These are phyloP conservation scores for Hippocampus kuda DNA, from an alignment of 2,797 vertebrate species.

Conservation along the genomic window DNA sequence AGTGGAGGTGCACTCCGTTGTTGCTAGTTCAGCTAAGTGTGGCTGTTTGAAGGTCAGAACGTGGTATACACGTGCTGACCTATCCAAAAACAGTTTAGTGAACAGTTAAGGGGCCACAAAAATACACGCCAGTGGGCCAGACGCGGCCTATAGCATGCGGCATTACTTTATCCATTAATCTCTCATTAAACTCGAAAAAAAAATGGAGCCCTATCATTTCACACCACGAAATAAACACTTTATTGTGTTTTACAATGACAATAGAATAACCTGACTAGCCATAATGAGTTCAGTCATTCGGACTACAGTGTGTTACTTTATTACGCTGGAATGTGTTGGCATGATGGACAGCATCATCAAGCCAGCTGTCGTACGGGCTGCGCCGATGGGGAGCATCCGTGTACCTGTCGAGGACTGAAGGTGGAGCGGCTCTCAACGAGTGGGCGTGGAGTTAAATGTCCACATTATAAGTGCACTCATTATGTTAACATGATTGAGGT, in stretches of 20 bases:
- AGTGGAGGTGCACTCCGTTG: not conserved
- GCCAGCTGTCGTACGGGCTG: constrained; percentile 27
- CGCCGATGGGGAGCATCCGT: constrained; percentile 47
- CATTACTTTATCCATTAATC: not conserved
- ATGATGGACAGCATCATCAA: constrained; percentile 38
- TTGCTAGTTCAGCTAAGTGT: not conserved
- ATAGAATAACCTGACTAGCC: constrained; percentile 1
- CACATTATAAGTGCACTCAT: constrained; percentile 48
- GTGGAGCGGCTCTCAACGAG: constrained; percentile 29
- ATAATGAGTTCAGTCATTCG: constrained; percentile 5
- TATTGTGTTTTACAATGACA: not conserved
- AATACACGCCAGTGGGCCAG: not conserved
- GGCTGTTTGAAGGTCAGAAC: not conserved
- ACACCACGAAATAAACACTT: not conserved
- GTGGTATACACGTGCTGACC: not conserved
- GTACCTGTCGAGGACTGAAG: constrained; percentile 54
- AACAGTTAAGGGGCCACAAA: not conserved
- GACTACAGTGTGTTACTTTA: constrained; percentile 6
- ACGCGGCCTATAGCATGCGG: not conserved
- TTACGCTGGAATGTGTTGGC: constrained; percentile 4
- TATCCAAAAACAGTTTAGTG: not conserved
- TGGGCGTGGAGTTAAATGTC: constrained; percentile 50
- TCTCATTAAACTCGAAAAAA: not conserved
- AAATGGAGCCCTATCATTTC: not conserved
- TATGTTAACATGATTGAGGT: constrained; percentile 59